Evolutionary conservation across 2,888 invertebrate genomes (phyloP), one percentile per base, ranked within the genome.

Genomic region (Arctia plantaginis): DNA sequence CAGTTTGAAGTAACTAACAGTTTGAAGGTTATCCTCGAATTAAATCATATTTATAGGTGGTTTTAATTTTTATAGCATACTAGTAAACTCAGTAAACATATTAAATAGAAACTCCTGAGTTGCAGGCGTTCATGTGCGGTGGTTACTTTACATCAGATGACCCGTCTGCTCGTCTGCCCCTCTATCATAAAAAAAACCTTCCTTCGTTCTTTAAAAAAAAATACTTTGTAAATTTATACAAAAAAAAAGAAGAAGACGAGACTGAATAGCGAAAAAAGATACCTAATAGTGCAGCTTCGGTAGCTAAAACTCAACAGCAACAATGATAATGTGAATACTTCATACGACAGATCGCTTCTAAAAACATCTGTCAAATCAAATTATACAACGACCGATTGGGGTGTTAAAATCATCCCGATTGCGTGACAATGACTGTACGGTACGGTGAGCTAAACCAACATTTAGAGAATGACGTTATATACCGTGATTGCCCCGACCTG

Each of bases 301-400:
- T 80, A 66, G 75, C 30, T 69, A 77, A 75, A 69, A 44, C 68
- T 68, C 41, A 41, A 59, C 69, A 55, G 66, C 76, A 15, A 74
- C 72, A 77, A 71, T 70, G 70, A 79, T 81, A 85, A 80, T 82
- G 75, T 74, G 39, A 23, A 51, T 73, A 69, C 27, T 30, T 55
- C 66, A 66, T 66, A 47, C 30, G 47, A 23, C 41, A 59, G 13
- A 66, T 47, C 30, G 71, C 62, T 66, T 44, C 67, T 79, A 80
- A 89, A 91, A 93, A 91, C 92, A 93, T 91, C 90, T 93, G 93
- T 93, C 93, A 92, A 86, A 88, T 82, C 86, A 85, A 90, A 91
- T 92, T 88, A 70, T 69, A 90, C 88, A 78, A 80, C 77, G 88
- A 88, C 81, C 84, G 85, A 83, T 88, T 87, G 86, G 81, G 83